Base-by-base conservation (phyloP, 2,797 vertebrate species). In the Nyctalus aviator region DNA sequence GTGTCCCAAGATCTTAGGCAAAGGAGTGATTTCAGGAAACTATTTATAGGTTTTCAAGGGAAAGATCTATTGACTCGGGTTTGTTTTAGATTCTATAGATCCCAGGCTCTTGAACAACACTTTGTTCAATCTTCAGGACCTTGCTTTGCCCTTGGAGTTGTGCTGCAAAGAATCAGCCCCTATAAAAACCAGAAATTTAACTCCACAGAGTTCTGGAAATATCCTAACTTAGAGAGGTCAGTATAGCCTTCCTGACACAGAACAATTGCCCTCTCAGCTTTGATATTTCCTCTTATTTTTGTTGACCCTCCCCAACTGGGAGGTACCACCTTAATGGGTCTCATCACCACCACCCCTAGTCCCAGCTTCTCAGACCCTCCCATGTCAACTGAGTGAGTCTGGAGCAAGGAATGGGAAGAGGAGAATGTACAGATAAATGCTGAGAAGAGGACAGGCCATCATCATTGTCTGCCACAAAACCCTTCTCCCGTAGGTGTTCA, bases 41-140 rank as follows among this genome's bases (percentile, higher is more conserved):
- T 97, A 96, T 97, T 96, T 90, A 95, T 92, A 97, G 93, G 66
- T 92, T 93, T 96, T 64, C 94, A 90, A 94, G 69, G 82, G 77
- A 95, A 85, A 89, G n/a, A 53, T 68, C 73, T 96, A 96, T 97
- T 64, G 95, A 95, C 96, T 93, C 71, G 82, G 48, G 72, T 94
- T 92, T 87, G 78, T 71, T 96, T 96, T 93, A 90, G 91, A 85
- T 75, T 96, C 75, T 90, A 21, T 81, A 92, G 84, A 76, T 93
- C 18, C 35, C 12, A 44, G 62, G 92, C 88, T 92, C 82, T 88
- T 73, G 73, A 90, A 59, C 53, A 89, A 66, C 7, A 46, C 57
- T 69, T 85, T 23, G 50, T 79, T 93, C 76, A 93, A 83, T 87
- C 57, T 95, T 83, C 64, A 83, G 72, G 62, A 41, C 7, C n/a